Conservation (phyloP, 2,797 vertebrate genomes). For the Pangasius mekongensis region DNA sequence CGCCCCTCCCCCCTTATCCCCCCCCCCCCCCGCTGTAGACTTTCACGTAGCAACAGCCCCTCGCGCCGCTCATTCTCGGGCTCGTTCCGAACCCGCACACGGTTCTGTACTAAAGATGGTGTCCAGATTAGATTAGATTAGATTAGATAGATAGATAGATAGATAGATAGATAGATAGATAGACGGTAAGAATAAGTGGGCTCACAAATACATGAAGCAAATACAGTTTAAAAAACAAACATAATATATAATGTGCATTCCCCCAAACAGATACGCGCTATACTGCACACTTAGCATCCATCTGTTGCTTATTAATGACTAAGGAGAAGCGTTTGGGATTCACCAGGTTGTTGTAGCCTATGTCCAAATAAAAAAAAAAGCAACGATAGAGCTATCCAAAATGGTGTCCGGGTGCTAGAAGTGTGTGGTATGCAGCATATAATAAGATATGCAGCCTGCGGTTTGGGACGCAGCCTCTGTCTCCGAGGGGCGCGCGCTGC, state of each 20-base stretch:
- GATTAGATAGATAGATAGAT: too few relatives aligned
- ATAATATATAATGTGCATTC: background rate
- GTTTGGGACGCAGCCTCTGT: conserved; percentile 32
- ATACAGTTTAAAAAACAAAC: background rate
- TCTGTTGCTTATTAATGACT: background rate
- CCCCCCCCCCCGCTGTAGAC: conserved; percentile 44
- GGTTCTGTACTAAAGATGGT: background rate
- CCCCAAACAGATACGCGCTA: background rate
- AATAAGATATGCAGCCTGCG: background rate
- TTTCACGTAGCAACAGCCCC: conserved; percentile 45
- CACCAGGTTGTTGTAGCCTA: background rate
- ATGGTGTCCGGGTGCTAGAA: background rate
- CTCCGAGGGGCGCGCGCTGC: conserved; percentile 23
- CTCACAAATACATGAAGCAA: background rate
- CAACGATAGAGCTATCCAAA: background rate
- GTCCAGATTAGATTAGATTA: background rate
- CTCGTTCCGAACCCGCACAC: background rate
- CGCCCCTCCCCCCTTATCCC: conserved; percentile 48
- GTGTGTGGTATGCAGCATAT: background rate
- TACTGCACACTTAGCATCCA: background rate
- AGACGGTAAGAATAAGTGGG: background rate
- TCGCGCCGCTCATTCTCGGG: conserved; percentile 2
- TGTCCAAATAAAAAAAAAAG: background rate
- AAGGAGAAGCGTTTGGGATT: background rate
- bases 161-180: background rate